Conservation (phyloP, 2,113 vertebrate genomes). For the Apodemus speciosus region DNA sequence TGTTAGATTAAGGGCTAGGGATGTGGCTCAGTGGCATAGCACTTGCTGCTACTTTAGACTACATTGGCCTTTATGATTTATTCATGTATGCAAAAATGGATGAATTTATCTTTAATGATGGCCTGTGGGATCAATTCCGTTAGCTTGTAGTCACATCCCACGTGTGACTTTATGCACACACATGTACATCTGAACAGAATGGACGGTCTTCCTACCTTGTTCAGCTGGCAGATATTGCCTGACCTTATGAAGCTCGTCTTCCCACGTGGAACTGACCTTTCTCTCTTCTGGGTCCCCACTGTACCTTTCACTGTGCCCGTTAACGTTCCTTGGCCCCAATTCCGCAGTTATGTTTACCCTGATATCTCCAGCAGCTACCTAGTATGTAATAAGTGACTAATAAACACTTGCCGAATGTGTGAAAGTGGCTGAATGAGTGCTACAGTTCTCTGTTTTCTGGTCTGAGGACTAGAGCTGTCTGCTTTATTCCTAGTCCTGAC, state of each 20-base stretch:
- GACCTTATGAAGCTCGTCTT: conserved; percentile 40
- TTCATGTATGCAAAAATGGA: conserved; percentile 55
- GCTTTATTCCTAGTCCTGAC: conserved; percentile 23
- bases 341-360: conserved; percentile 26
- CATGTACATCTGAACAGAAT: background rate
- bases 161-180: conserved; percentile 12
- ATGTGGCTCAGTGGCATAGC: background rate
- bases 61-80: conserved; percentile 48
- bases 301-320: conserved; percentile 1
- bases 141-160: background rate
- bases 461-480: conserved; percentile 26
- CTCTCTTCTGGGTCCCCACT: background rate
- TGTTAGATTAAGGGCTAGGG: conserved; percentile 3
- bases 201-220: background rate
- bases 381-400: conserved; percentile 4
- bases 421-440: background rate
- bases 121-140: conserved; percentile 27
- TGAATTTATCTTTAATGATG: conserved; percentile 54
- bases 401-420: conserved; percentile 27
- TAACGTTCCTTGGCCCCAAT: conserved; percentile 18
- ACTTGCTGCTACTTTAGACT: conserved; percentile 1
- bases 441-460: conserved; percentile 33
- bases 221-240: conserved; percentile 5
- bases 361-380: background rate
- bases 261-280: background rate